A percentile compares a stretch with the other conserved stretches of the same genome.
Evolutionary conservation across 2,113 vertebrate genomes (phyloP).

Genomic region (Orthonyx spaldingii): DNA sequence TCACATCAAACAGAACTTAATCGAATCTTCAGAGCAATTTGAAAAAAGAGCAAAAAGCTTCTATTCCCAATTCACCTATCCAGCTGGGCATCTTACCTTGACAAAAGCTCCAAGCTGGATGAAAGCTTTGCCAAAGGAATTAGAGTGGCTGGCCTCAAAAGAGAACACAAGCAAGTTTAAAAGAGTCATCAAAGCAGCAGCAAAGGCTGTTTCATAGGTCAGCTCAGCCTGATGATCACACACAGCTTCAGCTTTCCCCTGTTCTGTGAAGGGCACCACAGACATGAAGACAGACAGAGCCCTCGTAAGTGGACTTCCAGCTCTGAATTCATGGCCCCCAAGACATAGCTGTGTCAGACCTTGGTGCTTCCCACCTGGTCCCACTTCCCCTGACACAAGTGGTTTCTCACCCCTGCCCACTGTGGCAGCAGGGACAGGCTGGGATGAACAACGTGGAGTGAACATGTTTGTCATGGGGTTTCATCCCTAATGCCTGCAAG

Average conservation of each 20-base stretch:
- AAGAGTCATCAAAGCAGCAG: background rate
- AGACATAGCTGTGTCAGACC: background rate
- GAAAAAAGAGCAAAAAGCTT: background rate
- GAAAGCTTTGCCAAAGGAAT: background rate
- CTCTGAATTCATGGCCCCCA: rapidly evolving
- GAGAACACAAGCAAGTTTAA: background rate
- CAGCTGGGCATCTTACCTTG: background rate
- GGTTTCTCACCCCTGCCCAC: background rate
- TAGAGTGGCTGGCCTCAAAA: background rate
- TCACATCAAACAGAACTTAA: background rate
- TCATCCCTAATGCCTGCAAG: background rate
- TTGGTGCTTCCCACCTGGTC: background rate
- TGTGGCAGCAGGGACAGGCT: background rate
- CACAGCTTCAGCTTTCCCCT: background rate
- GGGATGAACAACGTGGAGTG: background rate
- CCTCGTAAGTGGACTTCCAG: background rate
- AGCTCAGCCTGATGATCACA: background rate
- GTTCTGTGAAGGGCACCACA: background rate
- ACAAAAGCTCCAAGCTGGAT: background rate
- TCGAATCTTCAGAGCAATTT: background rate
- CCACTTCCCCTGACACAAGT: background rate
- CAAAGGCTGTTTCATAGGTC: background rate
- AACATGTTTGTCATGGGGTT: rapidly evolving
- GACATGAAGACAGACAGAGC: background rate
- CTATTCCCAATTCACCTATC: background rate